phyloP scores from a whole-genome alignment of 2,113 vertebrate species.

The Scopus umbretta region DNA sequence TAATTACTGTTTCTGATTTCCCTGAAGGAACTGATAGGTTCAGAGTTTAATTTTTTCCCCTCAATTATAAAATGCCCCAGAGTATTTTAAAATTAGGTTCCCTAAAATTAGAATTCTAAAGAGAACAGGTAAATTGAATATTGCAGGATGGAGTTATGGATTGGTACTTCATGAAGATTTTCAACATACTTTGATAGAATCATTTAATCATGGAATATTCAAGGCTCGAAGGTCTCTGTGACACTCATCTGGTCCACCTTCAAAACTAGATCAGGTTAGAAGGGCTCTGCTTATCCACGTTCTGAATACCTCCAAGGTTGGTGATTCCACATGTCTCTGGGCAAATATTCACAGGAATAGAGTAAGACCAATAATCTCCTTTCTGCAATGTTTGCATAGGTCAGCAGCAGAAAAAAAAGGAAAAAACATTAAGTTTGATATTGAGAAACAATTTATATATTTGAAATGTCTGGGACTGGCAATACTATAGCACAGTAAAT shows the following conservation, averaged over 20 bases:
- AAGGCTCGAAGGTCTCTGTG: background rate
- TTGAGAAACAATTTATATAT: background rate
- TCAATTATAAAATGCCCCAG: background rate
- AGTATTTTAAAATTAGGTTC: background rate
- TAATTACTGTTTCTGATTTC: background rate
- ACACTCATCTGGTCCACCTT: background rate
- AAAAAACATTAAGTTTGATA: background rate
- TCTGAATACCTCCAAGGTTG: background rate
- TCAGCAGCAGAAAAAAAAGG: background rate
- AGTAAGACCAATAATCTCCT: too few species aligned
- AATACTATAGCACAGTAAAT: background rate
- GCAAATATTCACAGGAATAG: too few species aligned
- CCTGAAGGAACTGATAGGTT: background rate
- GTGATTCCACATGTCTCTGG: background rate
- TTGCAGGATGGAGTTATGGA: background rate
- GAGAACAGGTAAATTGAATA: background rate
- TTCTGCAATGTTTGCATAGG: too few species aligned
- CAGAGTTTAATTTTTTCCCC: background rate
- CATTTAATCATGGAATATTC: background rate
- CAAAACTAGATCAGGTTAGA: background rate
- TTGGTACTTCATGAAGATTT: background rate
- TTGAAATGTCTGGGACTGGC: background rate
- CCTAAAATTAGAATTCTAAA: background rate
- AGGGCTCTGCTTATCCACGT: background rate
- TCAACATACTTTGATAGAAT: background rate